phyloP scores from a whole-genome alignment of 2,797 vertebrate species.

The Antennarius maculatus region DNA sequence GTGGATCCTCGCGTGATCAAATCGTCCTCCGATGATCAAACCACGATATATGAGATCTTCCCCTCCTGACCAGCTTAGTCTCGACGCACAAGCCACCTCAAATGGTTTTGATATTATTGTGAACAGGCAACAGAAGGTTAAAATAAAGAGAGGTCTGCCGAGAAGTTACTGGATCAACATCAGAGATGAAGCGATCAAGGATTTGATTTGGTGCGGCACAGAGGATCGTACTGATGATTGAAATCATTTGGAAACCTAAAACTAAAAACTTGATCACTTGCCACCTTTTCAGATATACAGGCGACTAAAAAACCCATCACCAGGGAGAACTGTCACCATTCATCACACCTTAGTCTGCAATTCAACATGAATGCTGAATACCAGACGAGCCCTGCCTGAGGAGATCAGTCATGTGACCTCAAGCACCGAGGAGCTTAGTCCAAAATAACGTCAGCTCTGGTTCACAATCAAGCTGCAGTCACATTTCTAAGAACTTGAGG shows the following conservation, averaged over 20 bases:
- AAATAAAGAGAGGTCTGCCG: slow-evolving; percentile 66
- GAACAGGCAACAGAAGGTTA: slow-evolving; percentile 47
- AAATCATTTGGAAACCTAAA: slow-evolving; percentile 68
- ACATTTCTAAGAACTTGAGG: slow-evolving; percentile 36
- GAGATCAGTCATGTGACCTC: slow-evolving; percentile 46
- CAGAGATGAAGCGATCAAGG: slow-evolving; percentile 47
- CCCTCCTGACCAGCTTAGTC: slow-evolving; percentile 9
- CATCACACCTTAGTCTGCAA: slow-evolving; percentile 64
- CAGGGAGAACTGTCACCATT: slow-evolving; percentile 30
- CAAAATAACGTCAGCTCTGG: slow-evolving; percentile 44
- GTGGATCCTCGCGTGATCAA: slow-evolving; percentile 32
- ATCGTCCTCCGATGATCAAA: slow-evolving; percentile 37
- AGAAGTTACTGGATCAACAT: slow-evolving; percentile 64
- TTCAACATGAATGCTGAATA: slow-evolving; percentile 56
- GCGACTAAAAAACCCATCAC: slow-evolving; percentile 17
- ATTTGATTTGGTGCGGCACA: slow-evolving; percentile 66
- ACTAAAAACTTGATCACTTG: slow-evolving; percentile 60
- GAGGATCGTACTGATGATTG: slow-evolving; percentile 70
- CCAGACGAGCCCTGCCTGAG: slow-evolving; percentile 43
- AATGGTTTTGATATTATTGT: slow-evolving; percentile 42
- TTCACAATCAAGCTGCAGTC: slow-evolving; percentile 60
- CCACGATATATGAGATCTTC: slow-evolving; percentile 14
- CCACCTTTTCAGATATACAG: slow-evolving; percentile 49
- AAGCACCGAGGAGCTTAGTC: slow-evolving; percentile 13
- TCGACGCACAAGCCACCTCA: slow-evolving; percentile 61